Percentiles rank a stretch among this genome's conserved stretches.
Conservation (phyloP, 2,888 invertebrate genomes). For the Cantharis flavilabris region DNA sequence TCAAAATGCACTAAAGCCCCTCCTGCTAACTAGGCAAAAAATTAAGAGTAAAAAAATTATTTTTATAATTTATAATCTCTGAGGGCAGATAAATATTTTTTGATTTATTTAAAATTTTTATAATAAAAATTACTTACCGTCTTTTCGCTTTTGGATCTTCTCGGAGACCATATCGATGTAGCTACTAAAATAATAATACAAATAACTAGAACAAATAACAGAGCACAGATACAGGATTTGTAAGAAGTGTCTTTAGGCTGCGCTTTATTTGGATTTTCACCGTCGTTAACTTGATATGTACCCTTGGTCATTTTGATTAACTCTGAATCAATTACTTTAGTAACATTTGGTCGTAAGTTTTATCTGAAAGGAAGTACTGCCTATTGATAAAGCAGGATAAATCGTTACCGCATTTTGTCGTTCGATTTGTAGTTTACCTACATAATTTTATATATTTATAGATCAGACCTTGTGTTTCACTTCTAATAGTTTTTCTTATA, state of each 20-base stretch:
- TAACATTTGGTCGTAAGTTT: not conserved
- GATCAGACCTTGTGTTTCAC: not conserved
- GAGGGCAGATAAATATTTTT: not conserved
- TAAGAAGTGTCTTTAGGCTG: slow-evolving; percentile 32
- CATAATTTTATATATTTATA: not conserved
- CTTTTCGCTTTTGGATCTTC: not conserved
- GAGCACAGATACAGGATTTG: slow-evolving; percentile 34
- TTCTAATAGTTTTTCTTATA: not conserved
- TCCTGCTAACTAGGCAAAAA: too few species aligned
- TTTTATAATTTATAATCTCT: too few species aligned
- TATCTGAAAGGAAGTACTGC: slow-evolving; percentile 21
- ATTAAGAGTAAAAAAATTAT: too few species aligned
- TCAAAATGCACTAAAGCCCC: too few species aligned
- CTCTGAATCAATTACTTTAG: not conserved
- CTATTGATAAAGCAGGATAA: slow-evolving; percentile 13
- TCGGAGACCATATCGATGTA: slow-evolving; percentile 13
- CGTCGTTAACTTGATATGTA: slow-evolving; percentile 29
- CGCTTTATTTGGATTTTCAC: not conserved
- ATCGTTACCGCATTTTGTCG: slow-evolving; percentile 30
- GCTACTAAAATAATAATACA: slow-evolving; percentile 32
- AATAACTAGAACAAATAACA: slow-evolving; percentile 35
- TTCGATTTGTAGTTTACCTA: not conserved
- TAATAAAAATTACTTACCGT: not conserved
- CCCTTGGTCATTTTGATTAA: slow-evolving; percentile 30
- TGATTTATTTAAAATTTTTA: not conserved